phyloP scores from a whole-genome alignment of 2,113 vertebrate species.

The Ammospiza nelsoni region DNA sequence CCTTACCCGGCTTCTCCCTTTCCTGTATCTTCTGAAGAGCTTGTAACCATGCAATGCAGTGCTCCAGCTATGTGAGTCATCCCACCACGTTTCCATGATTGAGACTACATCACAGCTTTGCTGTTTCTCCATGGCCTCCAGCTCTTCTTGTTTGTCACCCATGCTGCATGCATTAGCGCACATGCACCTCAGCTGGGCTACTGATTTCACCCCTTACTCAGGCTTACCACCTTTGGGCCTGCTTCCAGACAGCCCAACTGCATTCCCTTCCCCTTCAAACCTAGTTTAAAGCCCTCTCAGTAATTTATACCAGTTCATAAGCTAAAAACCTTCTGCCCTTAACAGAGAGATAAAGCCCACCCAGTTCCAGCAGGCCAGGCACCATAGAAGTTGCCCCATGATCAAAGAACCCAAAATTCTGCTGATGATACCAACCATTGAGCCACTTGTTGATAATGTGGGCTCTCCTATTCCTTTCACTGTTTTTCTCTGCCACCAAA shows the following conservation, averaged over 20 bases:
- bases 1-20: background rate
- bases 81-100: rapidly evolving
- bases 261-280: background rate
- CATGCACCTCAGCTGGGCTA: background rate
- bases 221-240: background rate
- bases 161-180: rapidly evolving
- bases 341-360: background rate
- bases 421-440: background rate
- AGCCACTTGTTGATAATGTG: background rate
- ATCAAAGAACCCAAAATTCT: background rate
- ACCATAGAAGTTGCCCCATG: background rate
- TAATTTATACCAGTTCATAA: too few relatives aligned
- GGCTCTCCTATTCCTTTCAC: background rate
- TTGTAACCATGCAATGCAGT: background rate
- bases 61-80: background rate
- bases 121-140: background rate
- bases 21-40: background rate
- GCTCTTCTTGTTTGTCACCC: background rate
- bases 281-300: background rate
- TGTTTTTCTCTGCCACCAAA: background rate
- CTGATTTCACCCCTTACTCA: background rate
- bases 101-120: rapidly evolving
- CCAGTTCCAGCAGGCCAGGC: background rate
- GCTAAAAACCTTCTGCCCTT: background rate
- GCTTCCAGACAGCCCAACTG: background rate